These are phyloP conservation scores for Nycticebus coucang DNA, from an alignment of 2,113 vertebrate species.

Conservation along the genomic window DNA sequence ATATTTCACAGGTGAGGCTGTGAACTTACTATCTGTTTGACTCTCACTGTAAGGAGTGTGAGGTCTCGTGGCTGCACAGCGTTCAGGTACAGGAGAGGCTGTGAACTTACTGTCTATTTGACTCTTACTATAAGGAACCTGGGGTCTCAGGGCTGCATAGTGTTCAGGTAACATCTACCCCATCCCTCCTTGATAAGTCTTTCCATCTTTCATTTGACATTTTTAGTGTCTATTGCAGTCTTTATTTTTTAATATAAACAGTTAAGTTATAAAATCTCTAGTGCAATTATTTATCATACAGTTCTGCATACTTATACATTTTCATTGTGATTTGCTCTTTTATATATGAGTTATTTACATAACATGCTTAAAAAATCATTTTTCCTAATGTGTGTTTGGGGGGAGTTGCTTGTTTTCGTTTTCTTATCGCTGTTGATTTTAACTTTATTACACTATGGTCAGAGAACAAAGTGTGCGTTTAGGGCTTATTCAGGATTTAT, in stretches of 20 bases:
- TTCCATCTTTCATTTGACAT: not conserved
- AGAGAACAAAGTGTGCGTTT: not conserved
- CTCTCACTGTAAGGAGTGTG: not conserved
- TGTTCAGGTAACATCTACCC: not conserved
- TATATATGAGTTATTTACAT: not conserved
- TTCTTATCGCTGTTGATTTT: not conserved
- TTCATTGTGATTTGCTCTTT: not conserved
- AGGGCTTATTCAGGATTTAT: not conserved
- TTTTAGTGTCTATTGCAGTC: not conserved
- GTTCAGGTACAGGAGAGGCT: not conserved
- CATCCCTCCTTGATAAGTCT: not conserved
- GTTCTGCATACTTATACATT: not conserved
- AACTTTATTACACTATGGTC: not conserved
- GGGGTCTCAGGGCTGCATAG: not conserved
- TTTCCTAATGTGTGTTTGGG: not conserved
- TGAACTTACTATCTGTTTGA: not conserved
- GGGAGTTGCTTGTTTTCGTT: not conserved
- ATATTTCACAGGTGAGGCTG: not conserved
- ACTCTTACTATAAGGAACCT: not conserved
- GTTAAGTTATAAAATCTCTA: not conserved
- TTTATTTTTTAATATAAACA: not conserved
- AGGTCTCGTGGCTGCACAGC: fast-evolving
- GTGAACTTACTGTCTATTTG: not conserved
- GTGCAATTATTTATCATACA: not conserved
- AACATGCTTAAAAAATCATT: not conserved